Evolutionary conservation across 2,888 invertebrate species (phyloP).

Genomic region (Epirrita christyi): DNA sequence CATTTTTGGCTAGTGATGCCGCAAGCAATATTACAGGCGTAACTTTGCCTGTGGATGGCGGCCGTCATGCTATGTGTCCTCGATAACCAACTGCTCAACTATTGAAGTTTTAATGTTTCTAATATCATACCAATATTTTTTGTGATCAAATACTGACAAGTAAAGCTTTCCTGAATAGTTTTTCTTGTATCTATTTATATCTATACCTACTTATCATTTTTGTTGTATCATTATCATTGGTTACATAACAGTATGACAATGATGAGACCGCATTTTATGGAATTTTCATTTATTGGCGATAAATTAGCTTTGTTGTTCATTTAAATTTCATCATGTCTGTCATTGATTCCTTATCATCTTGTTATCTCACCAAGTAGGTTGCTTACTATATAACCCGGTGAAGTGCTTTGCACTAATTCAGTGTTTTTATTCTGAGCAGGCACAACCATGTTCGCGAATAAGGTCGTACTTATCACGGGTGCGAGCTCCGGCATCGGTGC

Average conservation of each 20-base stretch:
- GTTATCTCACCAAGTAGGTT: background rate
- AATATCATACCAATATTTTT: too few species aligned
- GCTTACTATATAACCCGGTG: background rate
- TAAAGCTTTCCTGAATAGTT: too few species aligned
- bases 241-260: too few species aligned
- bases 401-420: background rate
- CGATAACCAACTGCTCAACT: slow-evolving; percentile 74
- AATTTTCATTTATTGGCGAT: too few species aligned
- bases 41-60: slow-evolving; percentile 94
- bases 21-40: slow-evolving; percentile 94
- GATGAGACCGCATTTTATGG: too few species aligned
- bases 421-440: background rate
- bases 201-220: too few species aligned
- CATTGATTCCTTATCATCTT: background rate
- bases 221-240: too few species aligned
- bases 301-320: too few species aligned
- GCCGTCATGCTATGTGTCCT: slow-evolving; percentile 94
- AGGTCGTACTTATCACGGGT: slow-evolving; percentile 85
- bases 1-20: slow-evolving; percentile 94
- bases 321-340: too few species aligned
- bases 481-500: slow-evolving; percentile 89
- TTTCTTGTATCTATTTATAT: too few species aligned
- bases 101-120: too few species aligned
- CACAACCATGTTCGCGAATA: slow-evolving; percentile 70
- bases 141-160: too few species aligned